Percentiles rank a stretch among this genome's conserved stretches.
phyloP scores from a whole-genome alignment of 2,797 vertebrate species.

The Falco novaeseelandiae region DNA sequence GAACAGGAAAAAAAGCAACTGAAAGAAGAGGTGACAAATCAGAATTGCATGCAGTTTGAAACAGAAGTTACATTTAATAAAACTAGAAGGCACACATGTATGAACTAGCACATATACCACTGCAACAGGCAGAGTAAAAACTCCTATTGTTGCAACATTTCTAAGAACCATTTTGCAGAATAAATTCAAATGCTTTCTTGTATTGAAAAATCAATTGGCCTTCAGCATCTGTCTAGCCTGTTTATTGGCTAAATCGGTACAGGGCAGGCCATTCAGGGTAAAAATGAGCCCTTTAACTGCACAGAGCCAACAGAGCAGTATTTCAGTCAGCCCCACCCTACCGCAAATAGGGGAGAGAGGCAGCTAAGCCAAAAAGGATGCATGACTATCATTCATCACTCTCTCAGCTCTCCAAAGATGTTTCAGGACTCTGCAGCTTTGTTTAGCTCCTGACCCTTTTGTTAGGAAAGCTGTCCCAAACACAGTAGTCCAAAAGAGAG shows the following conservation, averaged over 20 bases:
- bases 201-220: not conserved
- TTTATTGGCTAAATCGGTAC: not conserved
- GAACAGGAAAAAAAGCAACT: not conserved
- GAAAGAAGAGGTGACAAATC: not conserved
- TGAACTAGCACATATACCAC: not conserved
- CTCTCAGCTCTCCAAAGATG: not conserved
- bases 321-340: not conserved
- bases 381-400: not conserved
- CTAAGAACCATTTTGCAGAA: not conserved
- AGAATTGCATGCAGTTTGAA: not conserved
- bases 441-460: not conserved
- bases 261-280: not conserved
- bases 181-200: not conserved
- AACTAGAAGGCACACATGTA: not conserved
- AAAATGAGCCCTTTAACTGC: not conserved
- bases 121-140: not conserved
- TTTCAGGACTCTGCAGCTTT: not conserved
- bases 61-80: not conserved
- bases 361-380: not conserved
- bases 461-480: not conserved
- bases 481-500: not conserved
- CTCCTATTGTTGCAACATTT: not conserved
- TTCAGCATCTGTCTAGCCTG: not conserved
- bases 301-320: not conserved
- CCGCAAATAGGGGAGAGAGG: not conserved